Evolutionary conservation across 2,888 invertebrate genomes (phyloP), one percentile per base, ranked within the genome.

Genomic region (Craniophora ligustri): DNA sequence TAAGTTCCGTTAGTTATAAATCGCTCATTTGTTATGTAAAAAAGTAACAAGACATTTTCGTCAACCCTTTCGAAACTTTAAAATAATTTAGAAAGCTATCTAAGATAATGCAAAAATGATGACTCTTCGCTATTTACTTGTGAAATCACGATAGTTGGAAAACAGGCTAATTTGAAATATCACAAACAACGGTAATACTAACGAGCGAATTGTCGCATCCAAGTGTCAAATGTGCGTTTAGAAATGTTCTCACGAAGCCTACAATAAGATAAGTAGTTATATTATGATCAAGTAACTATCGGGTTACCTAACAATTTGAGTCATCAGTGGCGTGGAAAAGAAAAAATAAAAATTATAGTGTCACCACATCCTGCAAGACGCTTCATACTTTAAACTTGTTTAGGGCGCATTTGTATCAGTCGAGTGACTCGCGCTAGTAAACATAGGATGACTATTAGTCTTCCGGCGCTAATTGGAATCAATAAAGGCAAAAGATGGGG

Each of bases 221-320:
- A 60, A 72, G 69, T 70, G 74, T 70, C 65, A 70, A 74, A 67
- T 40, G 34, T 23, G 21, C 39, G 40, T 55, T 60, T 55, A 58
- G 36, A 64, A 46, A 53, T 40, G 30, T 72, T 78, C 79, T 61
- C 80, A 80, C 79, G 77, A 57, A 66, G 51, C 36, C 45, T 49
- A 69, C 59, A 67, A 65, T 67, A 56, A 49, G 19, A 56, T 57
- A 62, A 46, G 62, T 46, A 59, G 61, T 67, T 54, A 66, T 44
- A 23, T 65, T 58, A 15, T 50, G 46, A 49, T 49, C n/a, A n/a
- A 55, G 46, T 72, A 69, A 67, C 64, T 78, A 77, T 82, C 78
- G 51, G 46, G 80, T 84, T 81, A 78, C 80, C 68, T 68, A 72
- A 75, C 67, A 63, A 73, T 76, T 75, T 71, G 59, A 64, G 76